Percentiles rank a stretch among this genome's conserved stretches.
phyloP scores from a whole-genome alignment of 2,888 invertebrate species.

The Hipparchia semele region DNA sequence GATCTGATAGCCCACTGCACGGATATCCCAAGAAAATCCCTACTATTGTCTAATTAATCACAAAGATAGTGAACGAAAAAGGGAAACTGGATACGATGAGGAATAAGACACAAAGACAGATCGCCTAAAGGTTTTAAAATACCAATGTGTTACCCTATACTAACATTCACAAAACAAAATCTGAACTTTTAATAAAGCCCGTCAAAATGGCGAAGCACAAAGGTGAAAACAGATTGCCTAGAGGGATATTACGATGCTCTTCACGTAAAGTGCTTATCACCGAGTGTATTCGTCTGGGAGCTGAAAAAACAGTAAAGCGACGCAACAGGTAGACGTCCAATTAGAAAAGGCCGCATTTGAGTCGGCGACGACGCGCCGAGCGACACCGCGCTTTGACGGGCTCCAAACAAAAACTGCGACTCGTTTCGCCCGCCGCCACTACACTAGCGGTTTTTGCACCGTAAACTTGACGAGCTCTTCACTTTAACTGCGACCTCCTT shows the following conservation, averaged over 20 bases:
- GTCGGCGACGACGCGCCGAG: constrained; percentile 68
- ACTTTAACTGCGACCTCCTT: constrained; percentile 68
- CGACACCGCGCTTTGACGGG: constrained; percentile 74
- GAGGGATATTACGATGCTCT: constrained; percentile 62
- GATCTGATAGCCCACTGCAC: no score
- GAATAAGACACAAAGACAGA: no score
- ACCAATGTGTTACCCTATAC: no score
- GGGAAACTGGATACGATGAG: no score
- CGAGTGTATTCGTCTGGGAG: constrained; percentile 58
- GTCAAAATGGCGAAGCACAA: constrained; percentile 27
- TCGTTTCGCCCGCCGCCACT: constrained; percentile 70
- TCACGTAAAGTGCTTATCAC: constrained; percentile 68
- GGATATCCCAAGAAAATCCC: no score
- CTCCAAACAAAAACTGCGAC: constrained; percentile 70
- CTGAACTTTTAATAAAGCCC: background rate
- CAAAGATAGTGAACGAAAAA: no score
- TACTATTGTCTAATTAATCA: no score
- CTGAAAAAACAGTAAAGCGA: constrained; percentile 66
- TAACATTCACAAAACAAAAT: background rate
- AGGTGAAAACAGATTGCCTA: constrained; percentile 48
- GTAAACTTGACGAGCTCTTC: constrained; percentile 64
- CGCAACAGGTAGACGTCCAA: constrained; percentile 82
- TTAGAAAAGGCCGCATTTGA: constrained; percentile 75
- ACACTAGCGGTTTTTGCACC: constrained; percentile 69
- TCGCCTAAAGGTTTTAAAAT: no score